Conservation (phyloP, 2,888 invertebrate genomes). For the Stratiomys singularior region DNA sequence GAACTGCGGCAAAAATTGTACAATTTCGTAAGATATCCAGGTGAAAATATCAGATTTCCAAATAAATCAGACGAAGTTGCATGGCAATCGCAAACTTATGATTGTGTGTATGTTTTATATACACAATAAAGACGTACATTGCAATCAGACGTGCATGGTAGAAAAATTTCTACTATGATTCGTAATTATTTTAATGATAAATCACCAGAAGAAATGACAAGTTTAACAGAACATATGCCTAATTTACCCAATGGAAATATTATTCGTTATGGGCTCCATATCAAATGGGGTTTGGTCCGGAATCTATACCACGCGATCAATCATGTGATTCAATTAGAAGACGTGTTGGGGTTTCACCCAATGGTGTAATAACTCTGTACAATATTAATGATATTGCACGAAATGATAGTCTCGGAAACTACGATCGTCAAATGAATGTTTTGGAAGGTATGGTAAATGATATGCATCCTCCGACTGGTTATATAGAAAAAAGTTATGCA, state of each 20-base stretch:
- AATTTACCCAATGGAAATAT: not conserved
- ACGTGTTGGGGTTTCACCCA: too few relatives aligned
- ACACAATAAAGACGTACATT: not conserved
- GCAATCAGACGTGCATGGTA: not conserved
- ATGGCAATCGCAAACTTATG: not conserved
- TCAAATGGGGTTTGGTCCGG: not conserved
- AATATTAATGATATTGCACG: not conserved
- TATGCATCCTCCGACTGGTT: not conserved
- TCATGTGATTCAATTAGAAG: not conserved
- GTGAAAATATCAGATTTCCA: not conserved
- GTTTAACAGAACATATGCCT: not conserved
- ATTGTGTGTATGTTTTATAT: not conserved
- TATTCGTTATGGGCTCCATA: not conserved
- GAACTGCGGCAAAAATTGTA: not conserved
- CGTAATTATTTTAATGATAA: not conserved
- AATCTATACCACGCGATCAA: not conserved
- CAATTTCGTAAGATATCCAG: not conserved
- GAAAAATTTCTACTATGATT: not conserved
- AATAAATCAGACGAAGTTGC: not conserved
- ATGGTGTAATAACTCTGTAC: too few relatives aligned
- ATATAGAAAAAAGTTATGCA: not conserved
- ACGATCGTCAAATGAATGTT: not conserved
- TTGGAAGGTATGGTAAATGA: not conserved
- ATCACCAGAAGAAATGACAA: not conserved
- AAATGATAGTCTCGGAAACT: not conserved